Evolutionary conservation across 2,113 vertebrate species (phyloP), one percentile per base, ranked within the genome.

Genomic region (Thunnus maccoyii): DNA sequence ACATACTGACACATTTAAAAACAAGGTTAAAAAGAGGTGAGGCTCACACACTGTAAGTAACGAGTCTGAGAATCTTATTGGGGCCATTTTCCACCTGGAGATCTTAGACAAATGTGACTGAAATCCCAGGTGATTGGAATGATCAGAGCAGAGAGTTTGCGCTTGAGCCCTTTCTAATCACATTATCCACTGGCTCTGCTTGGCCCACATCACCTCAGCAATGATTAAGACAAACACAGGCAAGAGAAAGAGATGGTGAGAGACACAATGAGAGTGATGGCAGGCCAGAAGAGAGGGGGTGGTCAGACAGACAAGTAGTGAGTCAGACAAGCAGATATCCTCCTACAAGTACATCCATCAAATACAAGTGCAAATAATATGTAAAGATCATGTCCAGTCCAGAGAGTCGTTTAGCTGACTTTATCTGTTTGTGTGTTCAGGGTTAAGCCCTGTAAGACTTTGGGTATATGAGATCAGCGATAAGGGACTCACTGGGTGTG

Each of bases 231-330:
- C 68, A 86, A 92, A 86, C 80, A 93, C 72, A 75, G 54, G 73
- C 70, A 17, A 46, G 73, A 80, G 77, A 72, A 54, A 64, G 71
- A 80, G 58, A 86, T 63, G 54, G 74, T 3, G 66, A 90, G 85
- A 90, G 85, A 93, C 82, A 88, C 73, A 85, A 79, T 79, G 75
- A 86, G 85, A 88, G 83, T 52, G 74, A 77, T 76, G 84, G 88
- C 85, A 82, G 82, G 78, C 65, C 70, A 27, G 52, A 85, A 87
- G 85, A 30, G 85, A 89, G 87, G 92, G 90, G 89, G 86, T 89
- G 88, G 90, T 94, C 93, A 94, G 91, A 88, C 91, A 89, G 88
- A 90, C 89, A 76, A 68, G 87, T 75, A 88, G 82, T 93, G 88
- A 93, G 91, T 91, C 92, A 93, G 83, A 88, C 79, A 80, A 60